These are phyloP conservation scores for Pelecanoides urinatrix DNA, from an alignment of 2,113 vertebrate species.

Conservation along the genomic window DNA sequence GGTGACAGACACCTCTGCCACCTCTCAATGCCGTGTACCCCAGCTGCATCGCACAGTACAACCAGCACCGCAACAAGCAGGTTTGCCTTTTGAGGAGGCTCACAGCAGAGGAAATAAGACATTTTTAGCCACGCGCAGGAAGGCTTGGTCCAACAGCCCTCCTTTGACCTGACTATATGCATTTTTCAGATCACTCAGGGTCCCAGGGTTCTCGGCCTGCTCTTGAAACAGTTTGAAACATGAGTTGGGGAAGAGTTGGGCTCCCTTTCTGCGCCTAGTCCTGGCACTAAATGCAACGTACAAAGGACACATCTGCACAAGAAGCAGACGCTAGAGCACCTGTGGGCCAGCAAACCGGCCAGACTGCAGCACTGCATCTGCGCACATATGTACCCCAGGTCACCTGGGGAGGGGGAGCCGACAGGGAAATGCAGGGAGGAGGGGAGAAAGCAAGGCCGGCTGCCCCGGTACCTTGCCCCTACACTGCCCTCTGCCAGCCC, in stretches of 20 bases:
- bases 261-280: background rate
- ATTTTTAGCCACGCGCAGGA: background rate
- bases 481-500: background rate
- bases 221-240: background rate
- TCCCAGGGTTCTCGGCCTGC: background rate
- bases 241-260: background rate
- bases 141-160: background rate
- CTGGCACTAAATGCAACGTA: background rate
- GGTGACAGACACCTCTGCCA: background rate
- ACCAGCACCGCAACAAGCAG: background rate
- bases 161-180: fast-evolving
- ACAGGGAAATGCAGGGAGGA: too few relatives aligned
- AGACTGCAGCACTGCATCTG: background rate
- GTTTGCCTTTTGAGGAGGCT: background rate
- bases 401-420: background rate
- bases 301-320: background rate
- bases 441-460: background rate
- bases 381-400: fast-evolving
- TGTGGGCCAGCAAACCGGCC: background rate
- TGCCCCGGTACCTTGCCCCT: background rate
- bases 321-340: background rate
- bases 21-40: fast-evolving
- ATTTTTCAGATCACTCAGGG: too few relatives aligned
- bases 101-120: background rate
- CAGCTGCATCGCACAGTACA: fast-evolving